Evolutionary conservation across 2,113 vertebrate genomes (phyloP).

Genomic region (Stigmatopora nigra): DNA sequence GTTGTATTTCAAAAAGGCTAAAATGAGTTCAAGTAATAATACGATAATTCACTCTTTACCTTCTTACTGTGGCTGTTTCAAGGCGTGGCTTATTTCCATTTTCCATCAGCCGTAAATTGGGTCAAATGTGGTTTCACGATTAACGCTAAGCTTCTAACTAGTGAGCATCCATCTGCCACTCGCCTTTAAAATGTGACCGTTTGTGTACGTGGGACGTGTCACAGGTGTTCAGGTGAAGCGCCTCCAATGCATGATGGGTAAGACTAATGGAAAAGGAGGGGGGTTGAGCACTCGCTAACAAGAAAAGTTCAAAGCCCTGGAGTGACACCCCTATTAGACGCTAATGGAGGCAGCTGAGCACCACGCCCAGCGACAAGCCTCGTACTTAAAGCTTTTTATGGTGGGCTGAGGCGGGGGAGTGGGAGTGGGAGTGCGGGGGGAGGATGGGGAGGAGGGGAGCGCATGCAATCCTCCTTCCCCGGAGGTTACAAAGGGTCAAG

Average conservation of each 20-base stretch:
- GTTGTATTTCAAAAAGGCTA: too few relatives aligned
- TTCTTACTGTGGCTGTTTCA: too few relatives aligned
- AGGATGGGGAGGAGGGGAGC: slow-evolving; percentile 33
- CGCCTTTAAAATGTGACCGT: not conserved
- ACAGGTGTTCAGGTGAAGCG: slow-evolving; percentile 14
- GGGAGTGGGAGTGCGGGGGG: slow-evolving; percentile 28
- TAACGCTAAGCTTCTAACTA: too few relatives aligned
- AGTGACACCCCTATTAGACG: slow-evolving; percentile 63
- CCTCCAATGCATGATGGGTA: slow-evolving; percentile 22
- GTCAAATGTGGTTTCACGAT: too few relatives aligned
- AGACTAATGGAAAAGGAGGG: slow-evolving; percentile 2
- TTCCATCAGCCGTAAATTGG: too few relatives aligned
- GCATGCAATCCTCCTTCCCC: slow-evolving; percentile 52
- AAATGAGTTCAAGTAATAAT: too few relatives aligned
- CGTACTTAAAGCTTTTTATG: slow-evolving; percentile 68
- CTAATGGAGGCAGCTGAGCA: slow-evolving; percentile 70
- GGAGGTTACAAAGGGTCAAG: slow-evolving; percentile 67
- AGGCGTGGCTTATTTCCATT: too few relatives aligned
- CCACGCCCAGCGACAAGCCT: slow-evolving; percentile 40
- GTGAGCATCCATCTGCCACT: not conserved
- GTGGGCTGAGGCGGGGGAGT: slow-evolving; percentile 40
- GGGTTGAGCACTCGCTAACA: slow-evolving; percentile 54
- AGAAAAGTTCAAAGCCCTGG: slow-evolving; percentile 64
- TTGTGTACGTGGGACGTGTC: not conserved
- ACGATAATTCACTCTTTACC: too few relatives aligned